Percentiles rank a stretch among this genome's conserved stretches.
These are phyloP conservation scores for Girardinichthys multiradiatus DNA, from an alignment of 2,113 vertebrate species.

Conservation along the genomic window DNA sequence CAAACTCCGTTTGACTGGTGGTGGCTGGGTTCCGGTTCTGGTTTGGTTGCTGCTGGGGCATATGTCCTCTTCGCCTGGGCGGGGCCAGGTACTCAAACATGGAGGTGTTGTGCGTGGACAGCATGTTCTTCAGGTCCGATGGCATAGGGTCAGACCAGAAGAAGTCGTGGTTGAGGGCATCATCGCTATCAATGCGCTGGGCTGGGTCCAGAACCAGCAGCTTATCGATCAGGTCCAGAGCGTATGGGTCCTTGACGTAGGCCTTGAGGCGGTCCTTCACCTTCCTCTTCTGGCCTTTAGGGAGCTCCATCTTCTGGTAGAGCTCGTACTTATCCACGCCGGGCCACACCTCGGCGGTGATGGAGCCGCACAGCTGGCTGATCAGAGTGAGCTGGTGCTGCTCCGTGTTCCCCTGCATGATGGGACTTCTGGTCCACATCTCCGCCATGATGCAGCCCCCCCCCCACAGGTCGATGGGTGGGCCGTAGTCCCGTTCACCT, in stretches of 20 bases:
- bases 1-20: slow-evolving; percentile 96
- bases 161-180: slow-evolving; percentile 97
- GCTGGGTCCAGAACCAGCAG: slow-evolving; percentile 94
- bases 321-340: slow-evolving; percentile 94
- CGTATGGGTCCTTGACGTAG: slow-evolving; percentile 96
- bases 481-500: slow-evolving; percentile 98
- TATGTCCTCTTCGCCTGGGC: slow-evolving; percentile 90
- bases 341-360: slow-evolving; percentile 95
- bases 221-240: slow-evolving; percentile 94
- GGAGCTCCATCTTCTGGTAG: slow-evolving; percentile 95
- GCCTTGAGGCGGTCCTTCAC: slow-evolving; percentile 98
- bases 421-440: slow-evolving; percentile 99
- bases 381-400: slow-evolving; percentile 98
- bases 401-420: slow-evolving; percentile 99
- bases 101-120: slow-evolving; percentile 97
- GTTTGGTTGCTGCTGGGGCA: slow-evolving; percentile 94
- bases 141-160: slow-evolving; percentile 99
- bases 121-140: slow-evolving; percentile 98
- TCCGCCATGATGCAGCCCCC: slow-evolving; percentile 99
- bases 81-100: slow-evolving; percentile 99
- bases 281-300: slow-evolving; percentile 97
- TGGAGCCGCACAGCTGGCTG: slow-evolving; percentile 98
- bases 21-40: slow-evolving; percentile 92
- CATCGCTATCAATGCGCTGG: slow-evolving; percentile 93
- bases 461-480: slow-evolving; percentile 97